Percentiles rank a stretch among this genome's conserved stretches.
Conservation (phyloP, 1,140 invertebrate genomes). For the Camponotus vicinus region DNA sequence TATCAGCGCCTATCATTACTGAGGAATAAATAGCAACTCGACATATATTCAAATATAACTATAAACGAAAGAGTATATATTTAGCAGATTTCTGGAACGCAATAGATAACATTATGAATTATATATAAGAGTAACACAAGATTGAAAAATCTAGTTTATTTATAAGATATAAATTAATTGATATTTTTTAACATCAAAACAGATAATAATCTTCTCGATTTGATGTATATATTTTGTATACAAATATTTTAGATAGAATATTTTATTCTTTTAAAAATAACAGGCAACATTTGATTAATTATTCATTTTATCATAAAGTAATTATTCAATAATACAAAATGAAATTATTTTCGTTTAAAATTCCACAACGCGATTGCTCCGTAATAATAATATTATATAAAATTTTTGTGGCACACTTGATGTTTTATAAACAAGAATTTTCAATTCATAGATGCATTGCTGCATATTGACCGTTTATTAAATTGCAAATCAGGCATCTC, state of each 20-base stretch:
- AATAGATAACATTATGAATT: not conserved
- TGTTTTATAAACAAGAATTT: conserved; percentile 46
- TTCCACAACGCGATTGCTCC: not conserved
- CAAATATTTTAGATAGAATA: not conserved
- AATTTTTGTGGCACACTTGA: not conserved
- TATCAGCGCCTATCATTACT: not conserved
- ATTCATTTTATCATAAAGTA: too few relatives aligned
- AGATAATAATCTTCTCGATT: conserved; percentile 1
- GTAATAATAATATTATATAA: conserved; percentile 34
- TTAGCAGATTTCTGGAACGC: not conserved
- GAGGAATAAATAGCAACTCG: conserved; percentile 10
- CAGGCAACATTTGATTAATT: not conserved
- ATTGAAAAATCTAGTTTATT: not conserved
- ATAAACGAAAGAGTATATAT: not conserved
- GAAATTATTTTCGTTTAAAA: not conserved
- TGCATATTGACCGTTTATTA: conserved; percentile 30
- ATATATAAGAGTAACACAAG: not conserved
- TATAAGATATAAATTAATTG: not conserved
- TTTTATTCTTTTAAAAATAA: conserved; percentile 15
- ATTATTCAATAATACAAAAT: conserved; percentile 28
- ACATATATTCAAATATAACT: not conserved
- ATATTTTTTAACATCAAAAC: not conserved
- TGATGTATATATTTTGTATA: not conserved
- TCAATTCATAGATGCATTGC: not conserved
- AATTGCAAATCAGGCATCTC: conserved; percentile 53